Evolutionary conservation across 1,140 invertebrate species (phyloP), one percentile per base, ranked within the genome.

Genomic region (Drosophila athabasca): DNA sequence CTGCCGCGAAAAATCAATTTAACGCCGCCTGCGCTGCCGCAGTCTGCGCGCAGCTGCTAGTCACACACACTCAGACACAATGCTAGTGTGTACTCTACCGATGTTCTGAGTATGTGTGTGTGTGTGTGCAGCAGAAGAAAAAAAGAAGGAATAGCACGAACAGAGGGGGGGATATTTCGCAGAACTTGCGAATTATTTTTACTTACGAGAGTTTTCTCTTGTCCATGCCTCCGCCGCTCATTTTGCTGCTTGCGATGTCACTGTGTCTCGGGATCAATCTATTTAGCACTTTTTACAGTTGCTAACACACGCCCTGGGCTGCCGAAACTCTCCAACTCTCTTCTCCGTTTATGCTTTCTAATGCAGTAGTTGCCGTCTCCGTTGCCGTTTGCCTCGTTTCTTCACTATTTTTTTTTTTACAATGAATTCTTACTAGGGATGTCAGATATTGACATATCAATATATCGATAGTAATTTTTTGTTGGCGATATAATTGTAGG

Each of bases 141-240:
- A 72, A 77, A 69, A 65, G 48, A 70, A 59, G 71, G 60, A 80
- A 76, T 65, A 39, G 62, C 54, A 61, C 39, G 64, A 61, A 76
- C 59, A 66, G 62, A 49, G 29, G 11, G 9, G 35, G 35, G 35
- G 35, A 39, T 4, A 39, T 39, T 68, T 72, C 62, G 45, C 61
- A 51, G 39, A 62, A 48, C 41, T 62, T 58, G 49, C 29, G 29
- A 61, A 53, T 51, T 72, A 48, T 60, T 60, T n/a, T 9, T 78
- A 93, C 93, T 93, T 89, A 93, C 93, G 93, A 93, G 75, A 93
- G 90, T 92, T 93, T 93, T 92, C 93, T 93, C 75, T 90, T 93
- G 70, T 93, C 93, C 93, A 93, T 93, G 80, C 82, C 84, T 75
- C 76, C 89, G 59, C 77, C 89, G 59, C 77, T 87, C 85, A 90